phyloP scores from a whole-genome alignment of 2,797 vertebrate species.

The Coendou prehensilis region DNA sequence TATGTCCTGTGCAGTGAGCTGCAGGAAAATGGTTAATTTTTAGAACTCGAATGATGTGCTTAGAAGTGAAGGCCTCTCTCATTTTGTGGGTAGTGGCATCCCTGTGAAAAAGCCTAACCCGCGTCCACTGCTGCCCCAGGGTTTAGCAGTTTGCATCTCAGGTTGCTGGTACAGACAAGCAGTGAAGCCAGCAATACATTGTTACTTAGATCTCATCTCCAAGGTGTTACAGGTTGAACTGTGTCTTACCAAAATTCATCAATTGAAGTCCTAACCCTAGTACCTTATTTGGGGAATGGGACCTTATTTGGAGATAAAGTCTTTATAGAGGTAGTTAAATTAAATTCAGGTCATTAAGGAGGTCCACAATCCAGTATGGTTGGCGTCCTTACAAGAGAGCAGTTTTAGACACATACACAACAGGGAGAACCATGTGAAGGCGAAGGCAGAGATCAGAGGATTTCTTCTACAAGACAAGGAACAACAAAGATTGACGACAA shows the following conservation, averaged over 20 bases:
- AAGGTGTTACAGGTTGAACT: not conserved
- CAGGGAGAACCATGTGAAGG: fast-evolving
- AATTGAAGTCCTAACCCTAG: not conserved
- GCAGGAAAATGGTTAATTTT: not conserved
- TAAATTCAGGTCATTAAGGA: not conserved
- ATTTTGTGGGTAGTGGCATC: fast-evolving
- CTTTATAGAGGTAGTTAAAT: not conserved
- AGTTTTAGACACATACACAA: not conserved
- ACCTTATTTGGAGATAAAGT: not conserved
- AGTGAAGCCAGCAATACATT: fast-evolving
- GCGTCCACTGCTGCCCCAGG: not conserved
- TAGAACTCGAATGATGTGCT: not conserved
- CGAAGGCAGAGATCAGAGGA: not conserved
- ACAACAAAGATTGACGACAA: not conserved
- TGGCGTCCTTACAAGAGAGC: not conserved
- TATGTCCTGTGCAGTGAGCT: fast-evolving
- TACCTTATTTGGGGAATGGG: not conserved
- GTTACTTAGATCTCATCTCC: not conserved
- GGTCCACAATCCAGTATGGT: not conserved
- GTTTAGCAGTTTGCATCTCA: too few species aligned
- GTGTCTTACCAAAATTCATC: not conserved
- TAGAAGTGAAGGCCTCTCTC: not conserved
- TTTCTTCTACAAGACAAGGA: too few species aligned
- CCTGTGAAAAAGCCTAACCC: not conserved
- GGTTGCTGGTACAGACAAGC: not conserved